Conservation (phyloP, 2,888 invertebrate species). For the Epinotia demarniana region DNA sequence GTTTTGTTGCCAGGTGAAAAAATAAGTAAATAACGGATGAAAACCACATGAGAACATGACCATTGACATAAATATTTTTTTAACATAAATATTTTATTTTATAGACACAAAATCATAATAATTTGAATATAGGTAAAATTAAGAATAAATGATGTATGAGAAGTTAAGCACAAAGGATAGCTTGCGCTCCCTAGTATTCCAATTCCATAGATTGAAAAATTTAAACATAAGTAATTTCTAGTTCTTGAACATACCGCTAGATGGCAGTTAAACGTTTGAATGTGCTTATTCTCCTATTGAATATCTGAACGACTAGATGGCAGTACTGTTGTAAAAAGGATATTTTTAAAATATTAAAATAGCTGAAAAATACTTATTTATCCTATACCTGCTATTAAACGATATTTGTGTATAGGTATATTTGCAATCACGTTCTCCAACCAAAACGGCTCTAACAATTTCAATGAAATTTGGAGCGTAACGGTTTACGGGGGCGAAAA, state of each 20-base stretch:
- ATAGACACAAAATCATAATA: too few relatives aligned
- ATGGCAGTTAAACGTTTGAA: background rate
- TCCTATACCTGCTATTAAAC: too few relatives aligned
- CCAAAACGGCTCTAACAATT: too few relatives aligned
- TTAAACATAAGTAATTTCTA: background rate
- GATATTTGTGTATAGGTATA: too few relatives aligned
- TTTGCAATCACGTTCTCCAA: too few relatives aligned
- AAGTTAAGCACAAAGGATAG: background rate
- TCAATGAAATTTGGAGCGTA: too few relatives aligned
- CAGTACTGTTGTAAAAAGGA: background rate
- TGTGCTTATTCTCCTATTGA: background rate
- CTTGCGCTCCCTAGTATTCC: background rate
- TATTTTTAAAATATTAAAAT: too few relatives aligned
- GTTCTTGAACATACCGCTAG: background rate
- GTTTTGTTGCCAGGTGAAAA: constrained; percentile 72
- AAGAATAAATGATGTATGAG: background rate
- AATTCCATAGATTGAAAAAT: background rate
- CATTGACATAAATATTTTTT: background rate
- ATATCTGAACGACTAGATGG: background rate
- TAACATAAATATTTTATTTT: background rate
- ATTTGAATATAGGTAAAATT: too few relatives aligned
- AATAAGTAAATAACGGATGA: constrained; percentile 43
- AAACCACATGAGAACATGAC: background rate
- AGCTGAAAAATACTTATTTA: too few relatives aligned
- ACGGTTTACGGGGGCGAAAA: too few relatives aligned